Base-by-base conservation (phyloP, 2,113 vertebrate genomes). In the Trichechus manatus region DNA sequence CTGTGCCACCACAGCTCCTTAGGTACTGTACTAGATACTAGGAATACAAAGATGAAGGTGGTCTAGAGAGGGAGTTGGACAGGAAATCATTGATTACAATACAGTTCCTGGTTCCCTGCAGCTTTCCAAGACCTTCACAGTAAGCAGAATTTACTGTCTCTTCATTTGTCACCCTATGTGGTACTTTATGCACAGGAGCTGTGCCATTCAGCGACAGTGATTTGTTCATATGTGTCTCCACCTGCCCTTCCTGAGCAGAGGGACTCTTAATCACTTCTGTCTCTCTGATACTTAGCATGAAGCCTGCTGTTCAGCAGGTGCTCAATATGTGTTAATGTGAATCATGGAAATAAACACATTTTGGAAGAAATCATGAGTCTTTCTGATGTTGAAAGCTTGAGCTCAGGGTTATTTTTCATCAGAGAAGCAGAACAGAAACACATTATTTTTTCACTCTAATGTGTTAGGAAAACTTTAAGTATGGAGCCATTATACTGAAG, bases 341-440 rank as follows among this genome's bases (percentile, higher is more conserved):
- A 72, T 95, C 95, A 95, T 27, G 17, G 92, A 95, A 89, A 90
- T 77, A 91, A 94, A 89, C 75, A 89, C 79, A 70, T 94, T 85
- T 86, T 0, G 20, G 64, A 63, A 93, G 84, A 56, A 94, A 96
- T 92, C 77, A 68, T 61, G 80, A 93, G 47, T 74, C 94, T 89
- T 93, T 87, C 39, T 83, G 83, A 96, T 82, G 83, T 66, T 79
- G 88, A 93, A 94, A 96, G 87, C 82, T 94, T 89, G 64, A 93
- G 92, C 94, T 33, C 53, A 63, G 85, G 5, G 36, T 89, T 77
- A 84, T 89, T 96, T 80, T 95, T 96, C 94, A 94, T 44, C 44
- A 72, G 29, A 89, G 83, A 95, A 94, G 64, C 13, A 93, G 42
- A 96, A 68, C 10, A 56, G 56, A 93, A 68, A 82, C 6, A 59